These are phyloP conservation scores for Mus minutoides DNA, from an alignment of 2,797 vertebrate genomes.

Conservation along the genomic window DNA sequence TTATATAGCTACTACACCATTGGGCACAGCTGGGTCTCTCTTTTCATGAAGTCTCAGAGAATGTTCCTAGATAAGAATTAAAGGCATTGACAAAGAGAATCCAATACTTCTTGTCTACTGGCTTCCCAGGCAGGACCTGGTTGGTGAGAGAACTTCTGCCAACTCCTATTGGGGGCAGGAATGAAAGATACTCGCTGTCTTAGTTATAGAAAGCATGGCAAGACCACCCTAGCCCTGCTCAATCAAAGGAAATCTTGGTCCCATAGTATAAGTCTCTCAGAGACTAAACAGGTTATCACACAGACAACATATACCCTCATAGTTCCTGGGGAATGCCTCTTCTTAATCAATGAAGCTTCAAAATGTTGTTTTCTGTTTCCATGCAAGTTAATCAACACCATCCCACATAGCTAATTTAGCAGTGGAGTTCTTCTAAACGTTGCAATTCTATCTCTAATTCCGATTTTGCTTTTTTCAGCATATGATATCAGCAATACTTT, in stretches of 20 bases:
- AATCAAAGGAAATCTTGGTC: background rate
- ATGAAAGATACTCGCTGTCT: slow-evolving; percentile 34
- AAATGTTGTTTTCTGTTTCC: slow-evolving; percentile 3
- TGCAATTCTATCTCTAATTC: slow-evolving; percentile 71
- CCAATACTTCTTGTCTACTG: slow-evolving; percentile 42
- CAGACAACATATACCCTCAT: background rate
- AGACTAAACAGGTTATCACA: slow-evolving; percentile 22
- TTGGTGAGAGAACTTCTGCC: slow-evolving; percentile 31
- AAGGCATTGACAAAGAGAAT: slow-evolving; percentile 73
- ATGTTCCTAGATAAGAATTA: slow-evolving; percentile 75
- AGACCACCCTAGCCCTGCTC: background rate
- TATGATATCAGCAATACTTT: slow-evolving; percentile 18
- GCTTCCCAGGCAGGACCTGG: slow-evolving; percentile 64
- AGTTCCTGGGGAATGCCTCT: slow-evolving; percentile 7
- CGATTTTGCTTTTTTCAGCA: slow-evolving; percentile 58
- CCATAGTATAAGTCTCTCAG: slow-evolving; percentile 2
- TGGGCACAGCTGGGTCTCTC: slow-evolving; percentile 40
- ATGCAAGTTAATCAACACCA: slow-evolving; percentile 29
- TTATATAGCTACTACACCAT: slow-evolving; percentile 29
- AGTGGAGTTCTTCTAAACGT: slow-evolving; percentile 62
- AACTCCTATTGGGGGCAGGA: slow-evolving; percentile 41
- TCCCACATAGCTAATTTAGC: slow-evolving; percentile 36
- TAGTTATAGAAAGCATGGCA: slow-evolving; percentile 17
- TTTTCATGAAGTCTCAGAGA: slow-evolving; percentile 66
- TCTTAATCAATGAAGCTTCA: background rate